A percentile compares a stretch with the other conserved stretches of the same genome.
Evolutionary conservation across 2,113 vertebrate species (phyloP).

Genomic region (Oophaga pumilio): DNA sequence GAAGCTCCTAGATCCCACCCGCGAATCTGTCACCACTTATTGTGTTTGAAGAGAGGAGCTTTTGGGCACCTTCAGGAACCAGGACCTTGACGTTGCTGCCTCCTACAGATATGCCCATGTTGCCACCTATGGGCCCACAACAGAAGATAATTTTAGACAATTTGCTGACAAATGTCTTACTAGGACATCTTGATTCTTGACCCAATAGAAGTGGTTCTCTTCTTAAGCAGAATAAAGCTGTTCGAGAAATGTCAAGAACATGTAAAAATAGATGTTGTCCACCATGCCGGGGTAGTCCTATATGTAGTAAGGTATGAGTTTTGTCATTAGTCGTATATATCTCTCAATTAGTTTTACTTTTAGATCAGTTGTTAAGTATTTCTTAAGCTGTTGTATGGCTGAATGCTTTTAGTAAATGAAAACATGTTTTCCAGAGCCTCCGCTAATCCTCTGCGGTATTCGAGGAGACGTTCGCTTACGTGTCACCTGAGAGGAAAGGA

Average conservation of each 20-base stretch:
- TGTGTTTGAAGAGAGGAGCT: no score
- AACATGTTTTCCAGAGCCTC: not conserved
- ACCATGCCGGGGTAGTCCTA: not conserved
- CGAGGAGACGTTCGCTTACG: not conserved
- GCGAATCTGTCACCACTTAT: no score
- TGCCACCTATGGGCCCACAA: no score
- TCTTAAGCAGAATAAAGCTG: not conserved
- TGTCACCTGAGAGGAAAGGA: slow-evolving; percentile 25
- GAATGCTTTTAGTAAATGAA: not conserved
- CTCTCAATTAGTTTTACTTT: not conserved
- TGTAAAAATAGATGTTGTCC: no score
- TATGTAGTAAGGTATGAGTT: not conserved
- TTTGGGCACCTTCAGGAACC: no score
- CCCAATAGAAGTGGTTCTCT: not conserved
- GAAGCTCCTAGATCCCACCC: no score
- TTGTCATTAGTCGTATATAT: not conserved
- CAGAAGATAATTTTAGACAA: not conserved
- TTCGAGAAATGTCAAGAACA: not conserved
- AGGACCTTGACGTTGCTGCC: no score
- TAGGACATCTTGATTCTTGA: not conserved
- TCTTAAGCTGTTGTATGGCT: not conserved
- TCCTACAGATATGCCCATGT: no score
- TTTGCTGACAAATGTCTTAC: not conserved
- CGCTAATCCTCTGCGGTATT: slow-evolving; percentile 35
- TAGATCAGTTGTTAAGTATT: not conserved